These are phyloP conservation scores for Upupa epops DNA, from an alignment of 2,113 vertebrate genomes.

Conservation along the genomic window DNA sequence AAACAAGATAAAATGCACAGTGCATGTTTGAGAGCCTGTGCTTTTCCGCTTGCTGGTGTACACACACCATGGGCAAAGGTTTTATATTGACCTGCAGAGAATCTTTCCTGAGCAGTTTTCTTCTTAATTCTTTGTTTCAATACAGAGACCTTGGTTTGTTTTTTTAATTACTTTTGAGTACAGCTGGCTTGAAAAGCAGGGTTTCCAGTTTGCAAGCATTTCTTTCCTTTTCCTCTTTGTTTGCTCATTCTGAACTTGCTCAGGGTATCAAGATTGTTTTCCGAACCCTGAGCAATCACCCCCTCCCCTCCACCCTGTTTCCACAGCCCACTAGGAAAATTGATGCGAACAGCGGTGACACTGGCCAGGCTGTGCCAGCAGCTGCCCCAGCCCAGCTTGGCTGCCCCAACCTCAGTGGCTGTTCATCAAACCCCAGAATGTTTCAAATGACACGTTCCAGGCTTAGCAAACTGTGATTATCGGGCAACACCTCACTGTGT, in stretches of 20 bases:
- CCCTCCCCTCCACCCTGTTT: background rate
- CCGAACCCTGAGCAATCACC: rapidly evolving
- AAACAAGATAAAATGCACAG: background rate
- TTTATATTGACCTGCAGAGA: background rate
- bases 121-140: background rate
- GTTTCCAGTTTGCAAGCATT: background rate
- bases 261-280: background rate
- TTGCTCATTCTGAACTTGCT: background rate
- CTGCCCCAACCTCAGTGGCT: background rate
- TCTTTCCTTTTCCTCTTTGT: background rate
- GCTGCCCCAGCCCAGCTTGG: background rate
- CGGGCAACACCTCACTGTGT: background rate
- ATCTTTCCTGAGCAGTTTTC: background rate
- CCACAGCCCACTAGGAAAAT: background rate
- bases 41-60: background rate
- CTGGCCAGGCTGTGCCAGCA: background rate
- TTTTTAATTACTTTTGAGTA: background rate
- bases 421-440: background rate
- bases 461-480: background rate
- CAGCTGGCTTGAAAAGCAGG: background rate
- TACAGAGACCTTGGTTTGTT: background rate
- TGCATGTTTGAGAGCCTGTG: rapidly evolving
- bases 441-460: background rate
- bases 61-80: background rate
- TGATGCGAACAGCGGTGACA: slow-evolving; percentile 16